A percentile compares a stretch with the other conserved stretches of the same genome.
These are phyloP conservation scores for Diploscapter pachys DNA, from an alignment of 1,140 invertebrate species.

Conservation along the genomic window DNA sequence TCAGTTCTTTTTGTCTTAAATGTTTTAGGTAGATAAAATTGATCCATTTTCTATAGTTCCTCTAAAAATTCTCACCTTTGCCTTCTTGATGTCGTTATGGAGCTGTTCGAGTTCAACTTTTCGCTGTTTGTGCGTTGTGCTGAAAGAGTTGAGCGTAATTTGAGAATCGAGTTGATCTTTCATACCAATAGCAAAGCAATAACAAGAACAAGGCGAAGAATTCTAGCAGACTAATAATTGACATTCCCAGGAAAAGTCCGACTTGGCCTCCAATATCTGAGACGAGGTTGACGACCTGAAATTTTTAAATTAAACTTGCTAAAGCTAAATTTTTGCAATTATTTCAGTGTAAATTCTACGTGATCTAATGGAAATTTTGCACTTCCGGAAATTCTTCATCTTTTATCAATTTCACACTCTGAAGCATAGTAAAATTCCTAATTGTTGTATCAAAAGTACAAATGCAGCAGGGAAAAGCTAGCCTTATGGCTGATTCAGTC, in stretches of 20 bases:
- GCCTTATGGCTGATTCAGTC: too few species aligned
- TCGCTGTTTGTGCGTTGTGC: conserved; percentile 9
- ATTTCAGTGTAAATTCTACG: too few species aligned
- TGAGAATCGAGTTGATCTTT: too few species aligned
- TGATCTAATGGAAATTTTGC: too few species aligned
- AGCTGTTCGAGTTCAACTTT: conserved; percentile 26
- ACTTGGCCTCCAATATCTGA: conserved; percentile 43
- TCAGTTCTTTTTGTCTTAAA: too few species aligned
- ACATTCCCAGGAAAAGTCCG: conserved; percentile 44
- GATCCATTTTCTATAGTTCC: not conserved
- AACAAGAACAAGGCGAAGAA: conserved; percentile 27
- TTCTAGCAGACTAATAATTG: conserved; percentile 38
- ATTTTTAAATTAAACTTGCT: not conserved
- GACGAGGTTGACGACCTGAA: conserved; percentile 44
- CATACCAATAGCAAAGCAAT: conserved; percentile 32
- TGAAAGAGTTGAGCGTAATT: too few species aligned
- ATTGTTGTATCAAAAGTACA: too few species aligned
- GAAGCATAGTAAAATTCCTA: too few species aligned
- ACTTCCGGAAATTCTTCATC: too few species aligned
- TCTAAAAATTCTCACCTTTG: not conserved
- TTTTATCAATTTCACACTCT: too few species aligned
- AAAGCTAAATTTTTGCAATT: too few species aligned
- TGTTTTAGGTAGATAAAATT: not conserved
- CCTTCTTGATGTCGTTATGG: conserved; percentile 24
- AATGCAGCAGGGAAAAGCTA: too few species aligned